Base-by-base conservation (phyloP, 1,140 invertebrate species). In the Drepana arcuata region DNA sequence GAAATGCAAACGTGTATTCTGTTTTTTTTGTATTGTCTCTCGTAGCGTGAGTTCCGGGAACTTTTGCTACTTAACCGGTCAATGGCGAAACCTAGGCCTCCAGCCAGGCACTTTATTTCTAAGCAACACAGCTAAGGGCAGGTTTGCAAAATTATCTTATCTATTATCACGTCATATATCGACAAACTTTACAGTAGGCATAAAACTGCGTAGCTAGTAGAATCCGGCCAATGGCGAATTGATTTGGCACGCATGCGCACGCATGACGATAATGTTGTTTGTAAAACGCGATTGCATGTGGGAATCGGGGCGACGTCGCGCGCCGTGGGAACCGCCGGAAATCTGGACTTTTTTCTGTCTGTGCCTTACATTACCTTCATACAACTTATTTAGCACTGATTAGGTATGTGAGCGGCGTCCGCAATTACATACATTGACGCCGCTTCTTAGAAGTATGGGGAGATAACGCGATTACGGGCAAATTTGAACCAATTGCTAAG, bases 291-390 rank as follows among this genome's bases (percentile, higher is more conserved):
- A 51, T 50, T 52, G 52, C 47, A 55, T 59, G 62, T 72, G 70
- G 52, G 69, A 78, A 75, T 49, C 50, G 44, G 71, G 60, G 49
- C 69, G 61, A 50, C 34, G n/a, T n/a, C n/a, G 38, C 38, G 23
- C 45, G 34, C 28, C 60, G 63, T 73, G 69, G 44, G 69, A 74
- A 74, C 45, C 37, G 51, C 46, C 54, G 51, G 63, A 63, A 71
- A 70, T 53, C 52, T 33, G 54, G 40, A 54, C 34, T 53, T 60
- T 66, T 72, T 74, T 67, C 59, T 40, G 41, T 34, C 32, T 33
- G 34, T 24, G 25, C 33, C 16, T 23, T 23, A 16, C 28, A 25
- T 49, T 42, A 21, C 24, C 11, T 46, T 38, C 30, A 40, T 48
- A 46, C 34, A 50, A 39, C 34, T 53, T 44, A 57, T 40, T 56